Evolutionary conservation across 1,140 invertebrate genomes (phyloP).

Genomic region (Eupristina koningsbergeri): DNA sequence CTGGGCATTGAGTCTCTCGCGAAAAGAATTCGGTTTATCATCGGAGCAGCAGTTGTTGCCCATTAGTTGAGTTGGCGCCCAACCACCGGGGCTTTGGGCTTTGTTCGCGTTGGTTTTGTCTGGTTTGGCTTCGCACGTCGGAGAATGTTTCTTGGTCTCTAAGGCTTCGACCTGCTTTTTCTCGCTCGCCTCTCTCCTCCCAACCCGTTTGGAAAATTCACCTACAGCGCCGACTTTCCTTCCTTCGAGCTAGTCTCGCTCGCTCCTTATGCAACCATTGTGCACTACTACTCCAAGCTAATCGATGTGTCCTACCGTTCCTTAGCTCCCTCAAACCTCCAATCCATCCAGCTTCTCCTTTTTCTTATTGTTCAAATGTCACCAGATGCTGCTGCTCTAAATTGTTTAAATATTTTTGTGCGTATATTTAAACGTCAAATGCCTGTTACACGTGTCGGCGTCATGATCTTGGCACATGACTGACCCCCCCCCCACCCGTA

Average conservation of each 20-base stretch:
- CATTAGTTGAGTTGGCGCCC: not conserved
- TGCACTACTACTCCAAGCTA: not conserved
- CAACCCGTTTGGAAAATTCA: not conserved
- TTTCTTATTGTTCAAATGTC: too few relatives aligned
- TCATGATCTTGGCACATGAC: too few relatives aligned
- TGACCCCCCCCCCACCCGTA: too few relatives aligned
- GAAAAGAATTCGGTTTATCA: not conserved
- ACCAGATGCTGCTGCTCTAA: too few relatives aligned
- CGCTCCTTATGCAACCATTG: slow-evolving; percentile 1
- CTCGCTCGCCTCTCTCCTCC: not conserved
- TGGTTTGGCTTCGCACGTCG: not conserved
- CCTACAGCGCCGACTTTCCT: not conserved
- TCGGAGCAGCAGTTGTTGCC: not conserved
- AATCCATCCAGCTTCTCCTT: too few relatives aligned
- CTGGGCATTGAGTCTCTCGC: too few relatives aligned
- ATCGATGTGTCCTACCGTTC: too few relatives aligned
- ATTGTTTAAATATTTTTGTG: too few relatives aligned
- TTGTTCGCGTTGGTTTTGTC: not conserved
- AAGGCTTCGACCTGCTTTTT: slow-evolving; percentile 13
- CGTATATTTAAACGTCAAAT: too few relatives aligned
- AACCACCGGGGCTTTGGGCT: not conserved
- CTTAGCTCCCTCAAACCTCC: too few relatives aligned
- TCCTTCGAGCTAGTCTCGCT: slow-evolving; percentile 10
- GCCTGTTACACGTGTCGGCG: too few relatives aligned
- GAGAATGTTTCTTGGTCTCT: not conserved